Base-by-base conservation (phyloP, 2,888 invertebrate species). In the Piscicola geometra region DNA sequence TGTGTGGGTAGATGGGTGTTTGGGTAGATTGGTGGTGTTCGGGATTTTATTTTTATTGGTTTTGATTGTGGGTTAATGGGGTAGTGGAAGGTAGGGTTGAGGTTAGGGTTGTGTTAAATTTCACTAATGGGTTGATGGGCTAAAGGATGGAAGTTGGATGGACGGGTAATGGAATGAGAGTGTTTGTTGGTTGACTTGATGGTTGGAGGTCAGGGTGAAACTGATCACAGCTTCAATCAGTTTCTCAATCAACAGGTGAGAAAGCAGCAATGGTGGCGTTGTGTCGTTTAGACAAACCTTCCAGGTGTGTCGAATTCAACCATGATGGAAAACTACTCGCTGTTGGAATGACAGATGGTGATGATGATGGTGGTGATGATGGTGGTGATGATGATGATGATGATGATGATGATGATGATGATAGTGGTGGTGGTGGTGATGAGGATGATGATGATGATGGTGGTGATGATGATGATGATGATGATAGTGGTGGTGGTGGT, bases 291-390 rank as follows among this genome's bases (percentile, higher is more conserved):
- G 82, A 83, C 56, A 83, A 84, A 75, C 82, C 85, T 1, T 85
- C 83, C 1, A 80, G 85, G 67, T 83, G 83, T 80, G 83, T 85
- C 28, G 81, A 81, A 76, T 86, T 84, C 81, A 86, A 85, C 41
- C 82, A 84, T 12, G 85, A 85, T 80, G 86, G 85, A 12, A 83
- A 82, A 76, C 81, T 81, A 67, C 78, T 87, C 15, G 86, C 85
- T 70, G 82, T 86, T 41, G 86, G 86, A n/a, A 82, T 83, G 18
- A 84, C 83, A 76, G 85, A 86, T 81, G 86, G 86, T n/a, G 71
- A 28, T 75, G 12, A 41, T 9, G 41, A 15, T 41, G 64, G 2
- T 33, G 41, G 35, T 69, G 41, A 69, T 69, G 41, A 69, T 18
- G 36, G 50, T 69, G 69, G 35, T 69, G 69, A 36, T 69, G 69